Percentiles rank a stretch among this genome's conserved stretches.
Conservation (phyloP, 2,113 vertebrate species). For the Cottus gobio region DNA sequence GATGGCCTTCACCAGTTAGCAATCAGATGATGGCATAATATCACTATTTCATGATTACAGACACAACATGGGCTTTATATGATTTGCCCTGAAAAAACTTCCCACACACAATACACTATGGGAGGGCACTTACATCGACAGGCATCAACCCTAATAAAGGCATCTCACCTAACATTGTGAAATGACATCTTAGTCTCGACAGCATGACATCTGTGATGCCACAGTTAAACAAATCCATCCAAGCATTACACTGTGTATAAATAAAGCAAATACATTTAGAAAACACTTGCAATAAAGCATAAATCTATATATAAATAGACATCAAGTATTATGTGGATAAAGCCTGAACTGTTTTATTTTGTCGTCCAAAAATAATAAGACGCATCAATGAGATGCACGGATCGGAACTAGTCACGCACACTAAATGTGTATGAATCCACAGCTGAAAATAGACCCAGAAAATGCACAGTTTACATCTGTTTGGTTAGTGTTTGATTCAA, state of each 20-base stretch:
- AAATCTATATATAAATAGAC: not conserved
- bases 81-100: constrained; percentile 1
- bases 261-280: not conserved
- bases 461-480: too few species aligned
- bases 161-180: not conserved
- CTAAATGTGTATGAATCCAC: not conserved
- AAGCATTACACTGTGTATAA: not conserved
- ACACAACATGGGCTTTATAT: not conserved
- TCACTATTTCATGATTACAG: constrained; percentile 10
- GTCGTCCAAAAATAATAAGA: too few species aligned
- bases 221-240: not conserved
- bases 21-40: not conserved
- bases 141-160: not conserved
- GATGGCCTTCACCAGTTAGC: constrained; percentile 24
- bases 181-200: not conserved
- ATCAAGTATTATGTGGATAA: too few species aligned
- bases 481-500: too few species aligned
- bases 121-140: not conserved
- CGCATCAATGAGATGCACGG: too few species aligned
- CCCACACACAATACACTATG: not conserved
- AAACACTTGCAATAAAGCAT: not conserved
- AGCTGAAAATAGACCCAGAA: not conserved
- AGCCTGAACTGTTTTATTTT: too few species aligned
- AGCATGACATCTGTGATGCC: not conserved
- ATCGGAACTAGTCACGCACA: too few species aligned